These are phyloP conservation scores for Atta colombica DNA, from an alignment of 1,140 invertebrate genomes.

Conservation along the genomic window DNA sequence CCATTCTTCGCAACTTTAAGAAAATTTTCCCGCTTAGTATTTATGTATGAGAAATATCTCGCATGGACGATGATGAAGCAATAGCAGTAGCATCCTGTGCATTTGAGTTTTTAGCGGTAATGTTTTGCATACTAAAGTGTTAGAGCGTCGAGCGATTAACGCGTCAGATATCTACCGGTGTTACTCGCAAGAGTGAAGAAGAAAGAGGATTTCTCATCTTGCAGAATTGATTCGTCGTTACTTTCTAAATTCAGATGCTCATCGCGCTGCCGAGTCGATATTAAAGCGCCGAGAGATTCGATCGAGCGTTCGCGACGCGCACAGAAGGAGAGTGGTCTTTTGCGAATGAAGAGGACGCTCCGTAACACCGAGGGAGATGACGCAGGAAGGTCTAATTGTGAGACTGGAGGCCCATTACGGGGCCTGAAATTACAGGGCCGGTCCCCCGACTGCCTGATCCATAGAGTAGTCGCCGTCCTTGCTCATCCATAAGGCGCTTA, in stretches of 20 bases:
- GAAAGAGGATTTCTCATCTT: not conserved
- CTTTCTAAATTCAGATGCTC: slow-evolving; percentile 58
- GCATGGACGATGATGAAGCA: not conserved
- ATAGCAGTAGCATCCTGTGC: not conserved
- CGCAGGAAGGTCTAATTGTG: slow-evolving; percentile 83
- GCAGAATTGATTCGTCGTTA: slow-evolving; percentile 55
- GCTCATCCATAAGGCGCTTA: slow-evolving; percentile 62
- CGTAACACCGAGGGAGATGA: slow-evolving; percentile 69
- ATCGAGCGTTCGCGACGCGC: slow-evolving; percentile 51
- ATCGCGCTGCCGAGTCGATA: slow-evolving; percentile 31
- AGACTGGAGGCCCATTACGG: slow-evolving; percentile 79
- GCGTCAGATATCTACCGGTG: slow-evolving; percentile 49
- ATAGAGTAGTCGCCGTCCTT: slow-evolving; percentile 69
- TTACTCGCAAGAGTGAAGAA: slow-evolving; percentile 21
- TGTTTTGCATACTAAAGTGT: slow-evolving; percentile 58
- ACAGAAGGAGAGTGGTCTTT: slow-evolving; percentile 66
- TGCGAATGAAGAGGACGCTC: slow-evolving; percentile 40
- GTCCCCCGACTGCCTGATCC: slow-evolving; percentile 68
- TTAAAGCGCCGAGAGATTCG: slow-evolving; percentile 59
- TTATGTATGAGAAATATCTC: slow-evolving; percentile 47
- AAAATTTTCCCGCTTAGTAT: slow-evolving; percentile 44
- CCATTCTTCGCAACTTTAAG: slow-evolving; percentile 45
- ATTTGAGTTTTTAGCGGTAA: slow-evolving; percentile 36
- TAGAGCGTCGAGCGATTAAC: slow-evolving; percentile 55
- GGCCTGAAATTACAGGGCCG: slow-evolving; percentile 83